These are phyloP conservation scores for Felis chaus DNA, from an alignment of 2,113 vertebrate genomes.

Conservation along the genomic window DNA sequence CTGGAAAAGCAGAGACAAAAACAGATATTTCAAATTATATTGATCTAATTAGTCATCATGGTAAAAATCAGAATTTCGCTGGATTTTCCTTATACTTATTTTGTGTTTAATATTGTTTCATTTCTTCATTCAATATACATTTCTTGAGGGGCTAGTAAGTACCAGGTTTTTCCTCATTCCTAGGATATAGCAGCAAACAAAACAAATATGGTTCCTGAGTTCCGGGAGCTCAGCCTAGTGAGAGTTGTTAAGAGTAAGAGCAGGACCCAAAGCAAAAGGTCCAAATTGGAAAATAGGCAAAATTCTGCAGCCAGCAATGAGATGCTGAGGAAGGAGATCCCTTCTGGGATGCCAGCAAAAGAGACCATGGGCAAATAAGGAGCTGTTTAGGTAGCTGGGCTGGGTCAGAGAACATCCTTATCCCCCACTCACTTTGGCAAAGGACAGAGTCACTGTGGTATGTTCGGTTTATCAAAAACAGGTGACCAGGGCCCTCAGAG, in stretches of 20 bases:
- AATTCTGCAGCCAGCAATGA: background rate
- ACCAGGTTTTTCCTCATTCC: slow-evolving; percentile 21
- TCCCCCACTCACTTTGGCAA: background rate
- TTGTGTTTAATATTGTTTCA: background rate
- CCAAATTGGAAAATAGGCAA: background rate
- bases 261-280: background rate
- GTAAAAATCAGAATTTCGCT: slow-evolving; percentile 25
- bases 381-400: background rate
- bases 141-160: slow-evolving; percentile 5
- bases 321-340: background rate
- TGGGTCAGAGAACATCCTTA: background rate
- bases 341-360: background rate
- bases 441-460: background rate
- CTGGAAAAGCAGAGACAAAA: slow-evolving; percentile 6
- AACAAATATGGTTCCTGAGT: background rate
- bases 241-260: background rate
- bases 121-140: slow-evolving; percentile 38
- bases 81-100: slow-evolving; percentile 27
- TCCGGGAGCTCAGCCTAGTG: background rate
- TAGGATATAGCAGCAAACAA: slow-evolving; percentile 24
- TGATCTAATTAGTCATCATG: background rate
- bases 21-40: slow-evolving; percentile 1
- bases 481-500: background rate
- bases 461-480: background rate
- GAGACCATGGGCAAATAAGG: background rate